A percentile compares a stretch with the other conserved stretches of the same genome.
Evolutionary conservation across 2,113 vertebrate species (phyloP).

Genomic region (Calcarius ornatus): DNA sequence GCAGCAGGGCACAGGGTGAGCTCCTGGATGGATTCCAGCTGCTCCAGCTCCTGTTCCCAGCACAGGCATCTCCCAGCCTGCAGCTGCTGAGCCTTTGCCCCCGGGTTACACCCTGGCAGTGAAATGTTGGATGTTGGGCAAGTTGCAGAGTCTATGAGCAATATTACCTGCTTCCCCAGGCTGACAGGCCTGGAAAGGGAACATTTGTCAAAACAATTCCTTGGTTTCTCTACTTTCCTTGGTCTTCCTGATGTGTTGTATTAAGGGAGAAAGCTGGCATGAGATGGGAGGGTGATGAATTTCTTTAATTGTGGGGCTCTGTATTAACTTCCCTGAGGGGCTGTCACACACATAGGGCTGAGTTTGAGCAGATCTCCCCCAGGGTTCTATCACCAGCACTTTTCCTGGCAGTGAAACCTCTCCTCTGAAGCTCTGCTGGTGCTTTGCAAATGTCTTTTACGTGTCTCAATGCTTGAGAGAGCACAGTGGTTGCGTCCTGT

Average conservation of each 20-base stretch:
- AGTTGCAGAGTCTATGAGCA: not conserved
- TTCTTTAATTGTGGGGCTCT: not conserved
- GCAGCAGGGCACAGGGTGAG: not conserved
- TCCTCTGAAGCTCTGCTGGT: not conserved
- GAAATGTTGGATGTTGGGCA: not conserved
- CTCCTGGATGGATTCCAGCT: not conserved
- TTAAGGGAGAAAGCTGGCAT: not conserved
- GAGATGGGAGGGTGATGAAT: not conserved
- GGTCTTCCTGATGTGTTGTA: not conserved
- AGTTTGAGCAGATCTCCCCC: not conserved
- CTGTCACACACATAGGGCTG: not conserved
- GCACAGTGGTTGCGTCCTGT: accelerated
- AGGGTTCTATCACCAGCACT: not conserved
- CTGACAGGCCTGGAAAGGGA: not conserved
- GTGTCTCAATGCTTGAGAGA: accelerated
- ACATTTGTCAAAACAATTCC: not conserved
- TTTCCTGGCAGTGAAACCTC: not conserved
- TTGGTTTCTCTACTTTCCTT: not conserved
- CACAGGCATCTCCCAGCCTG: accelerated
- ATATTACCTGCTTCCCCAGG: not conserved
- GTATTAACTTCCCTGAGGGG: not conserved
- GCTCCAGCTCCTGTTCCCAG: not conserved
- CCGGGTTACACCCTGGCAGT: too few relatives aligned
- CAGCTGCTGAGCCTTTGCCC: not conserved
- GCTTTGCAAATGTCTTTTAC: not conserved